These are phyloP conservation scores for Colaptes auratus DNA, from an alignment of 2,113 vertebrate genomes.

Conservation along the genomic window DNA sequence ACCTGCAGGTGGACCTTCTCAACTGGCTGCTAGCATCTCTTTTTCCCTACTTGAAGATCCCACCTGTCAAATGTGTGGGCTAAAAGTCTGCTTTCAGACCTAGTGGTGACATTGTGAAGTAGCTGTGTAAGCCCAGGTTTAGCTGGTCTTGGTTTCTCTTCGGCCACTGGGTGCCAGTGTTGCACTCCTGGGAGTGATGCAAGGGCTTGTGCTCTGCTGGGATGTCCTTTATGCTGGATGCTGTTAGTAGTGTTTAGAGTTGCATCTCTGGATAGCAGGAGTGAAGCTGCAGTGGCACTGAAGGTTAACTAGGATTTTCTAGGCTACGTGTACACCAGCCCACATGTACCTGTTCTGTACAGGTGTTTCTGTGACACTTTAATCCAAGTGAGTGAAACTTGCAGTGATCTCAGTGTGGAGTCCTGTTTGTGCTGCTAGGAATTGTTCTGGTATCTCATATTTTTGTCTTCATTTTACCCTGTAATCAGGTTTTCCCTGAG, in stretches of 20 bases:
- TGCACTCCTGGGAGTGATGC: background rate
- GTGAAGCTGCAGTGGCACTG: background rate
- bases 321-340: background rate
- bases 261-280: background rate
- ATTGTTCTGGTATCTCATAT: background rate
- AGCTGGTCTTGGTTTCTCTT: background rate
- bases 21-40: background rate
- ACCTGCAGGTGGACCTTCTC: background rate
- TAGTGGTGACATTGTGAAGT: fast-evolving
- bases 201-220: background rate
- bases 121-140: background rate
- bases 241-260: background rate
- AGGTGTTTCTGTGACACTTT: background rate
- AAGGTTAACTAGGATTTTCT: background rate
- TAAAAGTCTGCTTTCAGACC: fast-evolving
- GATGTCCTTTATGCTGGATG: background rate
- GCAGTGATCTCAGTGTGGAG: background rate
- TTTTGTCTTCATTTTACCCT: background rate
- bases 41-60: background rate
- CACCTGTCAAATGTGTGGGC: background rate
- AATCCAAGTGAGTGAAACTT: background rate
- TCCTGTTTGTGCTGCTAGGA: background rate
- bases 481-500: background rate
- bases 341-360: fast-evolving
- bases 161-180: slow-evolving; percentile 56